Conservation (phyloP, 2,113 vertebrate genomes). For the Dinomys branickii region DNA sequence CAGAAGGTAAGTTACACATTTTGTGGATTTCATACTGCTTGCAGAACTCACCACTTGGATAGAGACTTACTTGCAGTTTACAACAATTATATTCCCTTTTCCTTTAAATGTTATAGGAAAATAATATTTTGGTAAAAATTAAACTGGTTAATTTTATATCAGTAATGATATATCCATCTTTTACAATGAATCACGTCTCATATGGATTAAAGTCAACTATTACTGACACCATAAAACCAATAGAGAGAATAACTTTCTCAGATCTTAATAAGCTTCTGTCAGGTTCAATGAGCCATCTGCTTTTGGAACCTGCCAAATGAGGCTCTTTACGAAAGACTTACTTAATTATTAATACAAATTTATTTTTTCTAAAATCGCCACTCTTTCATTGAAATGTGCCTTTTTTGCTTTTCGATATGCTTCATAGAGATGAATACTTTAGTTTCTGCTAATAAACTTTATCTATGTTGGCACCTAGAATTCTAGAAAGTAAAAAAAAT, state of each 20-base stretch:
- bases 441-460: background rate
- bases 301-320: conserved; percentile 59
- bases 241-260: conserved; percentile 3
- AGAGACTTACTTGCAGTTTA: rapidly evolving
- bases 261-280: conserved; percentile 65
- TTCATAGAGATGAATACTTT: background rate
- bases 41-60: background rate
- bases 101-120: background rate
- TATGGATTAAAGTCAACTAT: background rate
- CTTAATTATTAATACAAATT: conserved; percentile 68
- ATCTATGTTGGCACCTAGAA: background rate
- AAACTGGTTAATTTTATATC: background rate
- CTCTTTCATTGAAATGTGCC: background rate
- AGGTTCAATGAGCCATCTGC: conserved; percentile 40
- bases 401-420: background rate
- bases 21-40: background rate
- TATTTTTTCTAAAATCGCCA: background rate
- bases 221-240: background rate
- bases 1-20: background rate
- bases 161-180: background rate
- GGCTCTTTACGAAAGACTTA: conserved; percentile 17
- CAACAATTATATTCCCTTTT: background rate
- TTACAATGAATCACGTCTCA: background rate
- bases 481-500: background rate
- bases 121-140: background rate